phyloP scores from a whole-genome alignment of 2,888 invertebrate genomes.

The Orthosia gothica region DNA sequence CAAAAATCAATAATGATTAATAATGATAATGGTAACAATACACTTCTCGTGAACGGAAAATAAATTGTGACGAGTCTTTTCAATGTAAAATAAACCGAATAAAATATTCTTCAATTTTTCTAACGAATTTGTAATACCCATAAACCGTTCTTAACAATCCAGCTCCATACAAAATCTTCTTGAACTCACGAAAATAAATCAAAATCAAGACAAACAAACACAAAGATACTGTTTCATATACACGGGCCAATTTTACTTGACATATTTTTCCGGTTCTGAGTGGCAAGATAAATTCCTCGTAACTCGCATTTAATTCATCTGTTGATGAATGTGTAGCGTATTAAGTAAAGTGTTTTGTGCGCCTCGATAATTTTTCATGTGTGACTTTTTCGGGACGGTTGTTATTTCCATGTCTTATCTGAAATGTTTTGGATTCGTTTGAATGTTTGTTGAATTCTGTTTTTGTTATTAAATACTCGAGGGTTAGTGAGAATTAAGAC shows the following conservation, averaged over 20 bases:
- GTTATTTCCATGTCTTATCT: slow-evolving; percentile 11
- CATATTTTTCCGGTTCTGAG: slow-evolving; percentile 47
- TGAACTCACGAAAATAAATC: slow-evolving; percentile 51
- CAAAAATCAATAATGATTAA: too few relatives aligned
- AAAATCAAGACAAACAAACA: too few relatives aligned
- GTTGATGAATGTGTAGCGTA: slow-evolving; percentile 49
- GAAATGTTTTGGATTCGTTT: slow-evolving; percentile 14
- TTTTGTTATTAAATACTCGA: slow-evolving; percentile 4
- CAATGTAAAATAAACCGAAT: neutral
- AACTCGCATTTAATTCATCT: slow-evolving; percentile 56
- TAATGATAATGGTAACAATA: too few relatives aligned
- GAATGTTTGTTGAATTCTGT: neutral
- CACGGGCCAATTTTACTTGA: slow-evolving; percentile 35
- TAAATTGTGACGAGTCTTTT: too few relatives aligned
- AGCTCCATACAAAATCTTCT: slow-evolving; percentile 18
- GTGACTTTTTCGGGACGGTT: slow-evolving; percentile 18
- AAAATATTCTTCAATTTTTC: slow-evolving; percentile 14
- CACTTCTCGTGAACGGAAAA: too few relatives aligned
- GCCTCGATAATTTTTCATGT: too few relatives aligned
- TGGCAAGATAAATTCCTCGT: slow-evolving; percentile 59
- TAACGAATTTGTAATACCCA: slow-evolving; percentile 25
- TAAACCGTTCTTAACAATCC: slow-evolving; percentile 27
- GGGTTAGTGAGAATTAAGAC: neutral
- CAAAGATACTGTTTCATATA: slow-evolving; percentile 21
- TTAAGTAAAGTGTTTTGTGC: too few relatives aligned